These are phyloP conservation scores for Tachina lurida DNA, from an alignment of 2,888 invertebrate genomes.

Conservation along the genomic window DNA sequence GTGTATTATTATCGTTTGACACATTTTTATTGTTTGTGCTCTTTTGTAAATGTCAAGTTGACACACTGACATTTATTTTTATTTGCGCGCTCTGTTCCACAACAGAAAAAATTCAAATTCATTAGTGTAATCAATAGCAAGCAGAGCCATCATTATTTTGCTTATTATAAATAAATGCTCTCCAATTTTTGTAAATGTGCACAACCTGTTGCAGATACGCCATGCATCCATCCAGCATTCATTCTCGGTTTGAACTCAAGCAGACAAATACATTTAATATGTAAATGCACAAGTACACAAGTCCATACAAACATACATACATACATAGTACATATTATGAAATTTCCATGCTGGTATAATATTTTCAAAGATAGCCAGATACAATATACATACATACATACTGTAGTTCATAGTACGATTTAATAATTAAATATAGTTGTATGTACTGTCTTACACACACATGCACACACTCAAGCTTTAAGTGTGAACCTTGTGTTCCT, in stretches of 20 bases:
- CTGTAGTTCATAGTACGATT: background rate
- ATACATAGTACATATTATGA: background rate
- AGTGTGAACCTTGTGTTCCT: too few species aligned
- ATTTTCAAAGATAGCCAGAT: background rate
- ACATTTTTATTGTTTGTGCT: conserved; percentile 48
- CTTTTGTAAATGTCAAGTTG: conserved; percentile 62
- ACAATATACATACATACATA: background rate
- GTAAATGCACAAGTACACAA: background rate
- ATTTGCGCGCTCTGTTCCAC: conserved; percentile 31
- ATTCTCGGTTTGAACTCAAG: background rate
- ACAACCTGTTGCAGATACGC: conserved; percentile 59
- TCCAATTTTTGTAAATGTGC: conserved; percentile 17
- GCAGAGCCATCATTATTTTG: conserved; percentile 5
- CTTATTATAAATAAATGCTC: conserved; percentile 32
- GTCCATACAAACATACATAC: background rate
- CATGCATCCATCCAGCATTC: background rate
- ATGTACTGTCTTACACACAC: background rate
- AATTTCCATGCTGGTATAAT: background rate
- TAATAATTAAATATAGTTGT: too few species aligned
- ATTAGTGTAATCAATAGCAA: conserved; percentile 39
- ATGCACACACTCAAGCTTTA: background rate
- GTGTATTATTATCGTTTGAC: conserved; percentile 29
- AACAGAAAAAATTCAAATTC: conserved; percentile 13
- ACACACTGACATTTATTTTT: conserved; percentile 60
- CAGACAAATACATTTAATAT: background rate